Base-by-base conservation (phyloP, 2,888 invertebrate species). In the Xiphydria camelus region DNA sequence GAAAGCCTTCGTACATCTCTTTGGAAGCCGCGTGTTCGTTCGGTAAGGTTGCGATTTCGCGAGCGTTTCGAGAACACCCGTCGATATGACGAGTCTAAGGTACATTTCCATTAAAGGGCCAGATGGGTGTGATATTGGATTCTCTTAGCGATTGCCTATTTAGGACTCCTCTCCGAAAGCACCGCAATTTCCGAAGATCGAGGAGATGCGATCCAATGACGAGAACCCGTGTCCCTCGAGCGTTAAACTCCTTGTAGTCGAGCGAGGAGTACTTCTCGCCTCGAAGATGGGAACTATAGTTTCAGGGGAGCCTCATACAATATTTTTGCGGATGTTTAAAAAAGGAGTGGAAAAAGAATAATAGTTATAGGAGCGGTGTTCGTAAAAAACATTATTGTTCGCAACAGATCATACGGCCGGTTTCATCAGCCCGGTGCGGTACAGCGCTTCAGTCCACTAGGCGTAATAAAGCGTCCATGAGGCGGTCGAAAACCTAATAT, bases 61-160 rank as follows among this genome's bases (percentile, higher is more conserved):
- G 26, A 14, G 14, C 14, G n/a, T n/a, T n/a, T n/a, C n/a, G n/a
- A n/a, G n/a, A n/a, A n/a, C n/a, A n/a, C 26, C 23, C 43, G 10
- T 35, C 29, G 34, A 34, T n/a, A n/a, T 36, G 42, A 42, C 25
- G 42, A 42, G 42, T 36, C 12, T 5, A n/a, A 15, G 35, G 31
- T 38, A 35, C 43, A 31, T 43, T 36, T 42, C 26, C 36, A 7
- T 26, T 26, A 21, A 15, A 7, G 19, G 14, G 14, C 22, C 21
- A 26, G 12, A 23, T 22, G 22, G 9, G 14, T 19, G 26, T 26
- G 37, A 43, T 38, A 43, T 43, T 31, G 37, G 37, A 38, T 38
- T 19, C 12, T 22, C 9, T 19, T n/a, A n/a, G 37, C 34, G 19
- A 38, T 31, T 25, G 23, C 37, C 26, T 26, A 26, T 26, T 26